These are phyloP conservation scores for Lepidothrix coronata DNA, from an alignment of 2,113 vertebrate genomes.

Conservation along the genomic window DNA sequence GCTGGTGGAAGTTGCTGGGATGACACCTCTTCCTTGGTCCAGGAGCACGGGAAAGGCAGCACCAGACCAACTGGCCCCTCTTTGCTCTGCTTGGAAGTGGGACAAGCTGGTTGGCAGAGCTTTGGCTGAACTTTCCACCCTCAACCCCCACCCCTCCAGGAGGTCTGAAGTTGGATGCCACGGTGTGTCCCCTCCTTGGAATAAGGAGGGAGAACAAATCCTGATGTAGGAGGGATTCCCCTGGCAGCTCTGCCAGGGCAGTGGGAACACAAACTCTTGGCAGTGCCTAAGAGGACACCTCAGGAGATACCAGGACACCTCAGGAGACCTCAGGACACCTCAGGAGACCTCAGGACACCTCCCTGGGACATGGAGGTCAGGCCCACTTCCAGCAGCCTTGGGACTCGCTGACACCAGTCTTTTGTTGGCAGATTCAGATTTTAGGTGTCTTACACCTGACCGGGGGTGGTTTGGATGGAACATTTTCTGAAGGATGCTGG, in stretches of 20 bases:
- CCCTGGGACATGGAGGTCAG: not conserved
- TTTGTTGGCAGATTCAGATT: not conserved
- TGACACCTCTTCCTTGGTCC: not conserved
- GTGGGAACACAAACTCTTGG: not conserved
- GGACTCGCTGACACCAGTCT: not conserved
- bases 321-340: not conserved
- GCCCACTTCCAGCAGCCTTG: not conserved
- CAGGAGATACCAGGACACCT: no score
- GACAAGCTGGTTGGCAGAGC: not conserved
- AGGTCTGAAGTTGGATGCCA: accelerated
- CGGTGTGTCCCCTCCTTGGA: not conserved
- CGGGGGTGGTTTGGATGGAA: not conserved
- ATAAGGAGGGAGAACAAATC: not conserved
- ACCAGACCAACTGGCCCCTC: not conserved
- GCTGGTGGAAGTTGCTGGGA: not conserved
- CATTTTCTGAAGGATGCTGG: not conserved
- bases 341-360: no score
- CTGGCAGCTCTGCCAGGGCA: not conserved
- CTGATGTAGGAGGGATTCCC: not conserved
- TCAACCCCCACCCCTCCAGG: not conserved
- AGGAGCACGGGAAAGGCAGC: not conserved
- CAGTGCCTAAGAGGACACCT: not conserved
- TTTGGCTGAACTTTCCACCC: not conserved
- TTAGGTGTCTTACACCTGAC: not conserved
- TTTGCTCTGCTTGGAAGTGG: not conserved